Percentiles rank a stretch among this genome's conserved stretches.
These are phyloP conservation scores for Rhamphomyia laevipes DNA, from an alignment of 2,888 invertebrate species.

Conservation along the genomic window DNA sequence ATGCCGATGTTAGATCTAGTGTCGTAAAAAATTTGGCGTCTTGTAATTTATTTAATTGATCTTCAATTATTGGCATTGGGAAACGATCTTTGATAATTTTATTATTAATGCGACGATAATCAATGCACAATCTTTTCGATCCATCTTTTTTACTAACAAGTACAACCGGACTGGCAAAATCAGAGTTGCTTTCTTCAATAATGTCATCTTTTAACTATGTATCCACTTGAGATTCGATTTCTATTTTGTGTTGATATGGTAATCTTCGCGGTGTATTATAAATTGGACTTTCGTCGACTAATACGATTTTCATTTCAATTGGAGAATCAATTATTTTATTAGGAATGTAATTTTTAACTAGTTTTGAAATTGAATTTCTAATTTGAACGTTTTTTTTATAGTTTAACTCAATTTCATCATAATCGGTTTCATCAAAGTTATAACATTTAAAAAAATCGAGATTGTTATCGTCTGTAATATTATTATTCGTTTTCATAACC, in stretches of 20 bases:
- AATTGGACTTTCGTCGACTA: conserved; percentile 3
- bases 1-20: conserved; percentile 11
- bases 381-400: not conserved
- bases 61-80: conserved; percentile 5
- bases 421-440: conserved; percentile 1
- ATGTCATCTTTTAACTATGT: conserved; percentile 3
- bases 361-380: not conserved
- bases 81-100: conserved; percentile 7
- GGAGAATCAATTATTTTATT: conserved; percentile 1
- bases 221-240: not conserved
- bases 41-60: conserved; percentile 6
- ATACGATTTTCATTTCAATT: conserved; percentile 4
- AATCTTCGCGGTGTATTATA: not conserved
- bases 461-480: not conserved
- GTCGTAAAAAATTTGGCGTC: conserved; percentile 10
- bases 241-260: not conserved
- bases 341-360: not conserved
- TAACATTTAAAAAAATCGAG: conserved; percentile 4
- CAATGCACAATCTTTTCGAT: conserved; percentile 7
- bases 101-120: conserved; percentile 7
- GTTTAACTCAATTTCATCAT: conserved; percentile 2
- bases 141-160: conserved; percentile 9
- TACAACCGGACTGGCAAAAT: conserved; percentile 9
- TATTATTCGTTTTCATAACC: too few relatives aligned
- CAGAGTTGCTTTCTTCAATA: conserved; percentile 4